Conservation (phyloP, 2,797 vertebrate species). For the Acanthurus leucopareius region DNA sequence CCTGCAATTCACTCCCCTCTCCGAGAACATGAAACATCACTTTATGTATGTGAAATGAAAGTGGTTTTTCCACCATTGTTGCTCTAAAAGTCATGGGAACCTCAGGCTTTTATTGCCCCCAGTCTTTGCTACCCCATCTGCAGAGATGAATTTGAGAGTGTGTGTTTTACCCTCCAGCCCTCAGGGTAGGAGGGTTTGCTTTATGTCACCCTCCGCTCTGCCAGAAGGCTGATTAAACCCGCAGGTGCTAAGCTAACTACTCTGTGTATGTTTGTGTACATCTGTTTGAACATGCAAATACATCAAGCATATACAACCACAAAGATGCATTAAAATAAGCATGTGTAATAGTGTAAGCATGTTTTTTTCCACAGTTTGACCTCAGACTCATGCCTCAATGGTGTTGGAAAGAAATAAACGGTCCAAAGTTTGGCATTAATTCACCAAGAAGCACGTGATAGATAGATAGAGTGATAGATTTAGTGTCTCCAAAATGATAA, state of each 20-base stretch:
- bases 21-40: constrained; percentile 60
- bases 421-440: background rate
- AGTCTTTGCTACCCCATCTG: constrained; percentile 9
- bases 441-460: no score
- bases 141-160: constrained; percentile 46
- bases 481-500: no score
- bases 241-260: constrained; percentile 30
- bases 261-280: constrained; percentile 2
- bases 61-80: constrained; percentile 23
- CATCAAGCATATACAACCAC: background rate
- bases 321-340: background rate
- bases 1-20: constrained; percentile 28
- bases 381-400: no score
- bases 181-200: no score
- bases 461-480: no score
- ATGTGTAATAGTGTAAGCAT: background rate
- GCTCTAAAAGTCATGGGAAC: constrained; percentile 45
- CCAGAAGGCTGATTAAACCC: constrained; percentile 46
- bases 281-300: constrained; percentile 13
- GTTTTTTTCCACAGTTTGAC: no score
- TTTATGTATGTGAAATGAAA: constrained; percentile 33
- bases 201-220: constrained; percentile 48
- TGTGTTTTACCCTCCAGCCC: constrained; percentile 49
- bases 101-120: constrained; percentile 38
- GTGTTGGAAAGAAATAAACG: background rate